These are phyloP conservation scores for Drosophila saltans DNA, from an alignment of 1,140 invertebrate genomes.

Conservation along the genomic window DNA sequence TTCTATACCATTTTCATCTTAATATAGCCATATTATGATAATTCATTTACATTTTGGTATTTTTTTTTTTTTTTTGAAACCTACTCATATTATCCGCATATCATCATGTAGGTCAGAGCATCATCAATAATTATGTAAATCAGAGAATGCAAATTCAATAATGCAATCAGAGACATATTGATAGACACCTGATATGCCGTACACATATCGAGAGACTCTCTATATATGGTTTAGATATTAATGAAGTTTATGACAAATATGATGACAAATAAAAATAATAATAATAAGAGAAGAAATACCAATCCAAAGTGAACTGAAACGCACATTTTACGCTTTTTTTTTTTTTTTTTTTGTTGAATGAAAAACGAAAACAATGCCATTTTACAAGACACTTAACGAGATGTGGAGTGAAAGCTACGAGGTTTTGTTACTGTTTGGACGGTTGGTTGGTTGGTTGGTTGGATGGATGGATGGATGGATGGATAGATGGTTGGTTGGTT, in stretches of 20 bases:
- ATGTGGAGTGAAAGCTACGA: constrained; percentile 76
- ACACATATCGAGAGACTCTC: background rate
- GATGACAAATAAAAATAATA: constrained; percentile 60
- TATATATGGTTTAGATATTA: constrained; percentile 43
- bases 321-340: constrained; percentile 56
- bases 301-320: constrained; percentile 48
- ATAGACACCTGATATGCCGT: constrained; percentile 48
- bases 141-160: constrained; percentile 59
- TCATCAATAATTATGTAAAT: constrained; percentile 69
- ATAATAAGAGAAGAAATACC: constrained; percentile 52
- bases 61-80: constrained; percentile 24
- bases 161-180: constrained; percentile 65
- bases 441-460: constrained; percentile 51
- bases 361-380: constrained; percentile 80
- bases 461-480: constrained; percentile 21
- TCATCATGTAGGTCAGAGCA: constrained; percentile 56
- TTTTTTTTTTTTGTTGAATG: constrained; percentile 48
- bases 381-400: constrained; percentile 79
- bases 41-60: constrained; percentile 34
- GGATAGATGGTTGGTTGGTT: constrained; percentile 43
- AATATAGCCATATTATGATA: constrained; percentile 56
- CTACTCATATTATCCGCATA: constrained; percentile 44
- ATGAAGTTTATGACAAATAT: constrained; percentile 80
- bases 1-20: constrained; percentile 21
- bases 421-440: constrained; percentile 64